phyloP scores from a whole-genome alignment of 2,797 vertebrate species.

The Megalops cyprinoides region DNA sequence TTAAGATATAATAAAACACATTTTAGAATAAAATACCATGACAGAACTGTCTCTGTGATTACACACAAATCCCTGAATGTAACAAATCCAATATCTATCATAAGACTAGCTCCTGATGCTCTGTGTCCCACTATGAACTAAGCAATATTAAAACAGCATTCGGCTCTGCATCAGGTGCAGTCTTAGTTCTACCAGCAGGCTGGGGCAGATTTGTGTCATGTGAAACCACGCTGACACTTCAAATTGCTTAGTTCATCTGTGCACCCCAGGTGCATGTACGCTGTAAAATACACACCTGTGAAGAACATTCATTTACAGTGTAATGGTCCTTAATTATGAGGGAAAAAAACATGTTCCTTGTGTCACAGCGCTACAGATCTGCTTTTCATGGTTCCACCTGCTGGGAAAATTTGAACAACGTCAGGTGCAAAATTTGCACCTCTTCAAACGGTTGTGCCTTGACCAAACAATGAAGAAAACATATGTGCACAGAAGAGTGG shows the following conservation, averaged over 20 bases:
- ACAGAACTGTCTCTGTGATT: no score
- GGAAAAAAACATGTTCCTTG: no score
- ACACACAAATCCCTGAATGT: no score
- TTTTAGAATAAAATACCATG: no score
- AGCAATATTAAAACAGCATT: neutral
- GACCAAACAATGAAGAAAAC: neutral
- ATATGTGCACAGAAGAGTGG: neutral
- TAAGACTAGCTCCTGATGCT: neutral
- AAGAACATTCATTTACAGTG: no score
- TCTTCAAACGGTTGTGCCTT: neutral
- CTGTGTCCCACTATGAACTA: neutral
- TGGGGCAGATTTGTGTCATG: neutral
- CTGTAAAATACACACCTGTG: neutral
- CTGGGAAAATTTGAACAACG: slow-evolving; percentile 29
- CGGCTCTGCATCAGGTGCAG: neutral
- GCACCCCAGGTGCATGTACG: neutral
- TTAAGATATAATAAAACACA: no score
- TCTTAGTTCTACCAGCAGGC: neutral
- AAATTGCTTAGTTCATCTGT: neutral
- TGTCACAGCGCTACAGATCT: no score
- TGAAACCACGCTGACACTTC: neutral
- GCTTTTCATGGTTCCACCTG: neutral
- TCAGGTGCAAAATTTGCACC: slow-evolving; percentile 20
- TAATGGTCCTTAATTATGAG: no score
- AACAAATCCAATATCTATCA: no score